Evolutionary conservation across 1,140 invertebrate genomes (phyloP).

Genomic region (Halesus radiatus): DNA sequence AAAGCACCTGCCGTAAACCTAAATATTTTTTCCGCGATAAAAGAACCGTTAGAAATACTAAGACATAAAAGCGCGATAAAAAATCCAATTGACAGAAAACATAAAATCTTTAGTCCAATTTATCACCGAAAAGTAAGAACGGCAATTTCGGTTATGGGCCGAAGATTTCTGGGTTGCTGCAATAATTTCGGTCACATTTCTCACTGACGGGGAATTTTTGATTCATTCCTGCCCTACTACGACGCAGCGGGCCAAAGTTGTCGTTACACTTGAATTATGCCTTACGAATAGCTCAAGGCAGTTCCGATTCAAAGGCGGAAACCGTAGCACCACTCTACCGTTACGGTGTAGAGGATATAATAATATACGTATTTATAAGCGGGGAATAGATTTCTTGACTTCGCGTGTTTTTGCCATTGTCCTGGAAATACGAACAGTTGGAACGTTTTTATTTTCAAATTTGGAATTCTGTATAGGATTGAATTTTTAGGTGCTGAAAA

Average conservation of each 20-base stretch:
- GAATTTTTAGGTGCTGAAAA: too few species aligned
- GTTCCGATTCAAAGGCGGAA: conserved; percentile 26
- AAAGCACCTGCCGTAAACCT: too few species aligned
- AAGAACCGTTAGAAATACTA: too few species aligned
- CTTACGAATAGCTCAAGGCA: conserved; percentile 30
- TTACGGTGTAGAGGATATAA: too few species aligned
- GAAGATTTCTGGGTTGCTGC: conserved; percentile 12
- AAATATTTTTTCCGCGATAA: too few species aligned
- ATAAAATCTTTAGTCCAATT: conserved; percentile 25
- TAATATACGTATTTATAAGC: neutral
- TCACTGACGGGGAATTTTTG: conserved; percentile 11
- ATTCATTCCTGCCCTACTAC: conserved; percentile 4
- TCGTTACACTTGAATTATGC: conserved; percentile 36
- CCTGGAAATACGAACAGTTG: neutral
- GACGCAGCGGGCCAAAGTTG: conserved; percentile 9
- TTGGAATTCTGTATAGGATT: neutral
- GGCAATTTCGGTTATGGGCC: conserved; percentile 29
- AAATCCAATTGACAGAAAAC: conserved; percentile 22
- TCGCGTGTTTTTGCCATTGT: conserved; percentile 10
- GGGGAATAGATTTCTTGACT: conserved; percentile 21
- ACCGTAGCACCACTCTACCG: neutral
- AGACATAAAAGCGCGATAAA: conserved; percentile 14
- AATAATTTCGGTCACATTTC: conserved; percentile 33
- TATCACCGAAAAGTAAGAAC: conserved; percentile 21
- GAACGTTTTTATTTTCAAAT: conserved; percentile 30